Percentiles rank a stretch among this genome's conserved stretches.
Evolutionary conservation across 2,113 vertebrate genomes (phyloP).

Genomic region (Illadopsis cleaveri): DNA sequence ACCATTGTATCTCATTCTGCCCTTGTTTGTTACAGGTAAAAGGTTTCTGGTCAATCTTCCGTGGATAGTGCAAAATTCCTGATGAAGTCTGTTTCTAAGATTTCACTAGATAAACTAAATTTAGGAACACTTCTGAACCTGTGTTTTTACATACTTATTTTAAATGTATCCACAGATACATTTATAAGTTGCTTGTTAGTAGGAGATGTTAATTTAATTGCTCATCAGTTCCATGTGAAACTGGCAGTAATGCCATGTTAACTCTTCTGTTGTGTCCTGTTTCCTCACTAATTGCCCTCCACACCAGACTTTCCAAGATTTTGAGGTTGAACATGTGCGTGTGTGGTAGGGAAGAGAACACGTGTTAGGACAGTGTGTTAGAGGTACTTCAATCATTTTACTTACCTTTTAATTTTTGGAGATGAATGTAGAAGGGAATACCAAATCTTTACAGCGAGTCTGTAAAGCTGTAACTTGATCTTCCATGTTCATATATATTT

Average conservation of each 20-base stretch:
- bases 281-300: not conserved
- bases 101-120: not conserved
- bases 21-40: not conserved
- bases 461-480: not conserved
- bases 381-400: not conserved
- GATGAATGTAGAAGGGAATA: not conserved
- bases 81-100: not conserved
- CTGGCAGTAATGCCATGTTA: not conserved
- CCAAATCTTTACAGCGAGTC: not conserved
- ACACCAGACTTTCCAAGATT: not conserved
- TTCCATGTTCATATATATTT: not conserved
- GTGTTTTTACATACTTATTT: not conserved
- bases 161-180: not conserved
- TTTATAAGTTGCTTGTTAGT: not conserved
- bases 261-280: not conserved
- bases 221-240: not conserved
- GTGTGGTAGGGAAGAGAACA: not conserved
- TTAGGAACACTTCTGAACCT: not conserved
- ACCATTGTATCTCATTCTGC: not conserved
- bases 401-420: not conserved
- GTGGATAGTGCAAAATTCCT: not conserved
- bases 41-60: not conserved
- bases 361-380: rapidly evolving
- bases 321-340: rapidly evolving
- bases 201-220: not conserved